Evolutionary conservation across 1,140 invertebrate genomes (phyloP), one percentile per base, ranked within the genome.

Genomic region (Drosophila sucinea): DNA sequence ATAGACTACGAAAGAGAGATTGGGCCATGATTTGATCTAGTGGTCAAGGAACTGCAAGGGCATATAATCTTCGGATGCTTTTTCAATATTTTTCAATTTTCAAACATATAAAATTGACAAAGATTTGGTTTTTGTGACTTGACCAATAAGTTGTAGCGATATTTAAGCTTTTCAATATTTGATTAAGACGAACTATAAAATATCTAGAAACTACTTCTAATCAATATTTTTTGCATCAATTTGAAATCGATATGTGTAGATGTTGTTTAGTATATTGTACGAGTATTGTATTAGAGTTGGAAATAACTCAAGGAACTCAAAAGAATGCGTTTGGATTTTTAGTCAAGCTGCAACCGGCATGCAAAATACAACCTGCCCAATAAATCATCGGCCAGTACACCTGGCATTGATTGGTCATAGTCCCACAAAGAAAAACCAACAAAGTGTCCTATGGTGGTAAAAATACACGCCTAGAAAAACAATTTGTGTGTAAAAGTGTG

Each of bases 371-470:
- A 91, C 96, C 96, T 97, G 94, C 96, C 96, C 92, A 97, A 94
- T 93, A 94, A 95, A 94, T 97, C 96, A 94, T 97, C 96, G 93
- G 95, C 95, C 60, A 74, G 71, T 91, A 95, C 94, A 90, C 96
- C 96, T 90, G 95, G 95, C 92, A 97, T 94, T 81, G 94, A 95
- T 81, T 96, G 94, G 94, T 97, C 96, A 94, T 95, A 97, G 94
- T 97, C 96, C 96, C 96, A 97, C 90, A 96, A 93, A 92, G 95
- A 94, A 92, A 96, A 93, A 90, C 93, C 93, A 92, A 96, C 92
- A 93, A 94, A 93, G 93, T 96, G 95, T 82, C 94, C 94, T 93
- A 95, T 94, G 90, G 93, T 93, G 89, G 95, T 94, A 93, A 96
- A 95, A 93, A 95, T 93, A 91, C 94, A 94, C 95, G 95, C 95